Base-by-base conservation (phyloP, 2,888 invertebrate genomes). In the Drosophila infuscata region DNA sequence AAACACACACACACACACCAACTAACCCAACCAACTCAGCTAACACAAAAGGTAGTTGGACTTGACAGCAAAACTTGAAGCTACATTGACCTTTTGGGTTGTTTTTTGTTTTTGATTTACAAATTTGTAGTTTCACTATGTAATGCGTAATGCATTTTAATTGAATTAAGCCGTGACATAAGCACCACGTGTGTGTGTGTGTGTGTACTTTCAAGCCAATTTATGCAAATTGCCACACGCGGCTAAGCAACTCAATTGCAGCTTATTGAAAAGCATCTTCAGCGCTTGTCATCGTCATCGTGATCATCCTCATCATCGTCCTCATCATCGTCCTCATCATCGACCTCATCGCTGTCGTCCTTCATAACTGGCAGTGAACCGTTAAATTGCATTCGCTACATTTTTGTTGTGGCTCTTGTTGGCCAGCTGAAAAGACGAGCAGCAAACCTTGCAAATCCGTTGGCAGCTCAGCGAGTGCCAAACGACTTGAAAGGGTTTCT, bases 381-480 rank as follows among this genome's bases (percentile, higher is more conserved):
- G 81, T 89, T 91, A 92, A 91, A 91, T 91, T 92, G 88, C 85
- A 91, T 84, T 84, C 76, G 61, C 71, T 58, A 81, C 68, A 79
- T 68, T 78, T 70, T 69, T 73, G 30, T 53, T 57, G 74, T 62
- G n/a, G 30, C 30, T 52, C 38, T n/a, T 66, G n/a, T 43, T 78
- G 57, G 73, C 74, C 76, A 59, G 70, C 38, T 20, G 49, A 51
- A 70, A 70, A 66, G 48, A 52, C 54, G 36, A 43, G 20, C 30
- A 57, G 43, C 71, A 74, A 79, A 65, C 48, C 68, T 69, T 70
- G 65, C 76, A 88, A 88, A 88, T 84, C 84, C 81, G 29, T 67
- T 67, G 67, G 63, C 54, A 70, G 82, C 81, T 82, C 81, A 76
- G 62, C 71, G 46, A 33, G 66, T 74, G 72, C 70, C 56, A 79